phyloP scores from a whole-genome alignment of 1,140 invertebrate species.

The Brachystomella parvula region DNA sequence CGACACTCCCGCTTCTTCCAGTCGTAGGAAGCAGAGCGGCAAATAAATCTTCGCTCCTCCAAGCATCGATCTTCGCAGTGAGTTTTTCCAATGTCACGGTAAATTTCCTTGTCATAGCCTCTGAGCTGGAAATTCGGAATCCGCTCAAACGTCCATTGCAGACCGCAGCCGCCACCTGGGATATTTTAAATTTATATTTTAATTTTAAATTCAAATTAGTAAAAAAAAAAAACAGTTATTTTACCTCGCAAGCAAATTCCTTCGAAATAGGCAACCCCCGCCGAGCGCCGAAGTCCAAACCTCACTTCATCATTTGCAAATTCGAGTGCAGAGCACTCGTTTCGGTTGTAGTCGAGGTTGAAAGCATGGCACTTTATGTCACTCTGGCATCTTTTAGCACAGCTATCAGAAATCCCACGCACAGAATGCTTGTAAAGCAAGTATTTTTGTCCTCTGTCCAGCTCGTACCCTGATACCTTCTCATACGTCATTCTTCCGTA shows the following conservation, averaged over 20 bases:
- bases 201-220: not conserved
- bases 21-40: conserved; percentile 47
- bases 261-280: conserved; percentile 47
- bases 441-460: conserved; percentile 40
- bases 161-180: conserved; percentile 41
- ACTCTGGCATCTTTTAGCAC: conserved; percentile 42
- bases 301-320: conserved; percentile 40
- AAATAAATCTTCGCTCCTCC: conserved; percentile 45
- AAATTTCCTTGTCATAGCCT: conserved; percentile 40
- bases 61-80: conserved; percentile 47
- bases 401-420: conserved; percentile 44
- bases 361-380: conserved; percentile 44
- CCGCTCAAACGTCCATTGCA: conserved; percentile 47
- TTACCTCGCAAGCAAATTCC: conserved; percentile 45
- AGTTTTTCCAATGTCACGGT: conserved; percentile 41
- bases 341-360: conserved; percentile 45
- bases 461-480: conserved; percentile 45
- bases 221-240: no score
- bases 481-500: conserved; percentile 44
- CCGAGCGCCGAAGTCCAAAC: conserved; percentile 42
- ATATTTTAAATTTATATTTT: not conserved
- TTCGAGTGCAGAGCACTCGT: conserved; percentile 44
- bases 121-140: conserved; percentile 45
- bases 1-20: conserved; percentile 44
- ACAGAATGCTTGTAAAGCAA: conserved; percentile 40